Percentiles rank a stretch among this genome's conserved stretches.
phyloP scores from a whole-genome alignment of 2,797 vertebrate genomes.

The Silurus lanzhouensis region DNA sequence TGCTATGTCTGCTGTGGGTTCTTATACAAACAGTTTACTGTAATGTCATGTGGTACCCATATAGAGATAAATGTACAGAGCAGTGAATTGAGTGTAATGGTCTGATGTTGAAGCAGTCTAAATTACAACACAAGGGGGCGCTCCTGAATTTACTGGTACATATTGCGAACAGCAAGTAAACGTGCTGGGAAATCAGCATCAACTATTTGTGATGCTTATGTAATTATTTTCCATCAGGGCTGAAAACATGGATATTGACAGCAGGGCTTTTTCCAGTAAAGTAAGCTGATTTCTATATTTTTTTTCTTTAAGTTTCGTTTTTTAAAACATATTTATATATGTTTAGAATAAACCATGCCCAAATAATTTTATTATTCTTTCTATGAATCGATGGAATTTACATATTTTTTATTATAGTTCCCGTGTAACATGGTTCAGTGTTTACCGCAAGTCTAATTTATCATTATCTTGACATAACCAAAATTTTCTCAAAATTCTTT shows the following conservation, averaged over 20 bases:
- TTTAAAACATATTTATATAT: background rate
- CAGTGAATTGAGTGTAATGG: background rate
- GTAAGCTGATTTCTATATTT: constrained; percentile 58
- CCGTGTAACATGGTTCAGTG: background rate
- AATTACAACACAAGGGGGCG: constrained; percentile 39
- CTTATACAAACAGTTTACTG: constrained; percentile 10
- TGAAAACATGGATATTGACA: constrained; percentile 66
- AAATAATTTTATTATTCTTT: background rate
- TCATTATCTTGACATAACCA: constrained; percentile 14
- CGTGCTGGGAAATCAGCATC: background rate
- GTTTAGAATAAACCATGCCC: background rate
- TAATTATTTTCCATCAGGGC: constrained; percentile 56
- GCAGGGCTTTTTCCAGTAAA: constrained; percentile 64
- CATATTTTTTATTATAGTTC: background rate
- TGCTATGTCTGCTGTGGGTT: constrained; percentile 8
- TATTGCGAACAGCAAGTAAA: background rate
- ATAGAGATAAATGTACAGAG: constrained; percentile 3
- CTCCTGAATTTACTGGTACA: background rate
- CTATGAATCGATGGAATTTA: background rate
- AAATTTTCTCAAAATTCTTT: constrained; percentile 1
- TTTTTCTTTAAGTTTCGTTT: background rate
- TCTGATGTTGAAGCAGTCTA: background rate
- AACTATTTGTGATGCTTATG: background rate
- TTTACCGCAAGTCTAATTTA: background rate
- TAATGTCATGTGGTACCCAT: constrained; percentile 9